A percentile compares a stretch with the other conserved stretches of the same genome.
phyloP scores from a whole-genome alignment of 2,888 invertebrate genomes.

The Ceraclea dissimilis region DNA sequence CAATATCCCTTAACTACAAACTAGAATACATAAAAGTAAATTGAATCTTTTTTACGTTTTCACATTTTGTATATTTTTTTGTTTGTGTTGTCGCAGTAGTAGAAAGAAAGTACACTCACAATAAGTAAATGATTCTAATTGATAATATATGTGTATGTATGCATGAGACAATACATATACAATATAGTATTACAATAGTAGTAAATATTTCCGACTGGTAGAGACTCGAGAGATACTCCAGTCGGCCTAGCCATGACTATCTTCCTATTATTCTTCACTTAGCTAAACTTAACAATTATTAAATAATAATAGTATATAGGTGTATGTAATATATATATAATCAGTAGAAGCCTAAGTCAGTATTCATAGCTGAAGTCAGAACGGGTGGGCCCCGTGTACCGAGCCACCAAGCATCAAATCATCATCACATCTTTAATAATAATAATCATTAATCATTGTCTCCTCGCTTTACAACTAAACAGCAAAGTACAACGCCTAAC shows the following conservation, averaged over 20 bases:
- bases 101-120: too few relatives aligned
- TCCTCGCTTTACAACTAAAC: not conserved
- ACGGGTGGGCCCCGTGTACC: conserved; percentile 4
- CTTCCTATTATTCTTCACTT: not conserved
- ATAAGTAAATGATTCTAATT: too few relatives aligned
- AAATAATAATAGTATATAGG: not conserved
- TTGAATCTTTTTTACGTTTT: conserved; percentile 24
- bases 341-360: conserved; percentile 25
- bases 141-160: too few relatives aligned
- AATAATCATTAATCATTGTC: not conserved
- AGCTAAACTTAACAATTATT: not conserved
- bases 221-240: too few relatives aligned
- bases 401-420: not conserved
- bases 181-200: too few relatives aligned
- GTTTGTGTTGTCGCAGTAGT: not conserved
- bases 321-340: conserved; percentile 5
- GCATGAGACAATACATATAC: too few relatives aligned
- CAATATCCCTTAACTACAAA: conserved; percentile 19
- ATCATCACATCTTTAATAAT: conserved; percentile 4
- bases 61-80: conserved; percentile 23
- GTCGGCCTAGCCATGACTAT: not conserved
- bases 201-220: too few relatives aligned
- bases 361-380: conserved; percentile 26
- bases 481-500: conserved; percentile 1
- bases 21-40: conserved; percentile 19